phyloP scores from a whole-genome alignment of 2,797 vertebrate genomes.

The Gallinago stenura region DNA sequence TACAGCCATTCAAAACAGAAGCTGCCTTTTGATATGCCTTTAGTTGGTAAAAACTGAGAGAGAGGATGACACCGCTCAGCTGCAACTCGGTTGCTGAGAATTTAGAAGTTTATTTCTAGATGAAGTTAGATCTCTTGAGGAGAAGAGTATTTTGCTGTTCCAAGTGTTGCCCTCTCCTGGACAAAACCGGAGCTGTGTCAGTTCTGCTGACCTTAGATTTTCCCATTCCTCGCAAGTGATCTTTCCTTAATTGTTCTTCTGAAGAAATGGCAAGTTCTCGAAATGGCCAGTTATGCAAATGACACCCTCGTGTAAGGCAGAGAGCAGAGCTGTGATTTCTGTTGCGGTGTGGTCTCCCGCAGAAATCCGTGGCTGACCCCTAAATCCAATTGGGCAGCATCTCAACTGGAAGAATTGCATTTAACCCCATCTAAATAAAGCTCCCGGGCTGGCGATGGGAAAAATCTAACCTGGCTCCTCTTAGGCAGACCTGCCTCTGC shows the following conservation, averaged over 20 bases:
- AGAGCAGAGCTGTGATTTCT: background rate
- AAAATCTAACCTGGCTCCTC: background rate
- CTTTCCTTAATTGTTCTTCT: background rate
- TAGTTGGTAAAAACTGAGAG: background rate
- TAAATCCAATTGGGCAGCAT: constrained; percentile 10
- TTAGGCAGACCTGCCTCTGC: background rate
- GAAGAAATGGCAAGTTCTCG: background rate
- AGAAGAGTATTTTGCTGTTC: background rate
- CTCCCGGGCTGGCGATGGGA: fast-evolving
- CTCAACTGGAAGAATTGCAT: constrained; percentile 37
- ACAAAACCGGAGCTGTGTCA: background rate
- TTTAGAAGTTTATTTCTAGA: background rate
- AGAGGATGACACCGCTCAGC: background rate
- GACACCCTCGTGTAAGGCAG: background rate
- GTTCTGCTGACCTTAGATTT: background rate
- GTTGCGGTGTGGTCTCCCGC: background rate
- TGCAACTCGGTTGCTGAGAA: background rate
- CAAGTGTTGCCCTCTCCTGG: constrained; percentile 41
- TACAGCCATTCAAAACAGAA: background rate
- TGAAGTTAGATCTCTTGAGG: background rate
- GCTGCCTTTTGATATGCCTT: background rate
- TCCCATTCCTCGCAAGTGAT: background rate
- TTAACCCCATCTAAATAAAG: background rate
- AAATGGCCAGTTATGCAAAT: background rate
- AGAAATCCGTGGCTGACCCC: background rate